A percentile compares a stretch with the other conserved stretches of the same genome.
phyloP scores from a whole-genome alignment of 35 echinoderm and acorn worm species.

The Anneissia japonica region DNA sequence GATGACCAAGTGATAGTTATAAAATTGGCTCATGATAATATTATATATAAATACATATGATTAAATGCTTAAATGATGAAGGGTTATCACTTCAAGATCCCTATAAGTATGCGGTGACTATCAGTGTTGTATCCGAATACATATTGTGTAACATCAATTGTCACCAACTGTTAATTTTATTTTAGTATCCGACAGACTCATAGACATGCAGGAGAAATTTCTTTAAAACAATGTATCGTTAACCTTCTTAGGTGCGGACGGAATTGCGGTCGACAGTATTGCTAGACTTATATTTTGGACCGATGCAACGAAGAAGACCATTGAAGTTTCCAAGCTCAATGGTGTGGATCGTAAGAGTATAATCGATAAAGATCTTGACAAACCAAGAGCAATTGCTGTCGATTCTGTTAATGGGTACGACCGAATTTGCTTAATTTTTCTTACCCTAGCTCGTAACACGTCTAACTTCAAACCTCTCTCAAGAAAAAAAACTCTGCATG shows the following conservation, averaged over 20 bases:
- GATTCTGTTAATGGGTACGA: constrained; percentile 48
- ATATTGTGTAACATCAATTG: not conserved
- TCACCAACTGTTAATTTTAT: not conserved
- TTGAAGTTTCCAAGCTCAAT: constrained; percentile 62
- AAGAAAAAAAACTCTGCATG: too few species aligned
- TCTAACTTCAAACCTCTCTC: too few species aligned
- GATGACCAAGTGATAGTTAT: too few species aligned
- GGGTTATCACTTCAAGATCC: not conserved
- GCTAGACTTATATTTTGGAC: constrained; percentile 77
- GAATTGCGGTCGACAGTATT: constrained; percentile 57
- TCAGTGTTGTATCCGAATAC: not conserved
- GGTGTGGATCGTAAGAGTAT: constrained; percentile 37
- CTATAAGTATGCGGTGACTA: not conserved
- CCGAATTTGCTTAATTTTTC: not conserved
- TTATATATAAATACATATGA: too few species aligned
- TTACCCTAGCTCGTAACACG: too few species aligned
- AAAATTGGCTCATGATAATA: too few species aligned
- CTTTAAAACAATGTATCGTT: not conserved
- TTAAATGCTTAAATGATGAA: not conserved
- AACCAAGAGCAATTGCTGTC: constrained; percentile 60
- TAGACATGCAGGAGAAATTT: not conserved
- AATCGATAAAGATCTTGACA: constrained; percentile 32
- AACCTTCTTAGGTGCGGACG: constrained; percentile 42
- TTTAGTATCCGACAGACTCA: not conserved
- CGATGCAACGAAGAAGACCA: constrained; percentile 15